Base-by-base conservation (phyloP, 2,113 vertebrate genomes). In the Cariama cristata region DNA sequence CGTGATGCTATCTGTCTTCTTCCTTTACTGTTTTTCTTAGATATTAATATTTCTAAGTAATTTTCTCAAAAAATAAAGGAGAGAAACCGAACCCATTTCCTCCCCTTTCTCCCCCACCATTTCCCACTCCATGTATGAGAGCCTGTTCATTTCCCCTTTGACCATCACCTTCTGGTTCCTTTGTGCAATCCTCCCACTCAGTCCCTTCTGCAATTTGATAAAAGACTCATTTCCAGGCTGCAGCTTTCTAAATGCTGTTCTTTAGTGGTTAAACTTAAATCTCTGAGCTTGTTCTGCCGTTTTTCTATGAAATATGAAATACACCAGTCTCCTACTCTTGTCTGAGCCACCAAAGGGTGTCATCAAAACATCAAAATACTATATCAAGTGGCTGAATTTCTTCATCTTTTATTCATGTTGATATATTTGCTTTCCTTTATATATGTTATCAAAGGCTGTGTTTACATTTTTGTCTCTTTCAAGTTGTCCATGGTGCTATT, bases 1-100 rank as follows among this genome's bases (percentile, higher is more conserved):
- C 38, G 3, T 0, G 83, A 97, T 95, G 89, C 32, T 96, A 97
- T 97, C 96, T 94, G 71, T 91, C 88, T 81, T 91, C 67, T 96
- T 95, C 90, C 71, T 96, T 97, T 73, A 81, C 83, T 93, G 86
- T 90, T 97, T 96, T 94, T 49, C 76, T 93, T 92, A 93, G 80
- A 82, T 93, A 93, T 89, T 91, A 80, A 67, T 96, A 73, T 96
- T 96, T 84, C 50, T 77, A 85, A 93, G 89, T 68, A n/a, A 72
- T 93, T 92, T 63, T 40, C 30, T 17, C 8, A 62, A 75, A 55
- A 80, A 68, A 47, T 18, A 42, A 38, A 74, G n/a, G 14, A 28
- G 35, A 73, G 38, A 63, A 85, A 90, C 71, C 0, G 6, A 91
- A 33, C 8, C 42, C 0, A 0, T 8, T 81, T 75, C 73, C 69